Base-by-base conservation (phyloP, 1,140 invertebrate genomes). In the Chymomyza costata region DNA sequence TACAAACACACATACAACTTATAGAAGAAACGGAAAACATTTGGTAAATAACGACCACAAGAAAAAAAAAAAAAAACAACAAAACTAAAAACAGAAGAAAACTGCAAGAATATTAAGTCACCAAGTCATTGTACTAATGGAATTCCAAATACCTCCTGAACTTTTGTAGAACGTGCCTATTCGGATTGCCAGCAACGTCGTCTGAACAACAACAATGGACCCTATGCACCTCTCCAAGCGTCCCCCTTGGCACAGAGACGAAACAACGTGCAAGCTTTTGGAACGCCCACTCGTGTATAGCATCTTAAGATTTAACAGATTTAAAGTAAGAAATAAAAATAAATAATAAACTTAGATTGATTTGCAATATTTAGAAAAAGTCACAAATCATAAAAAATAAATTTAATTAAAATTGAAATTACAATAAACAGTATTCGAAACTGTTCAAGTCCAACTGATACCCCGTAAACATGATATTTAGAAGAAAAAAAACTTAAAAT, bases 121-220 rank as follows among this genome's bases (percentile, higher is more conserved):
- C 21, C 21, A 52, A 52, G 39, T 48, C 40, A 14, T 18, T 47
- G 44, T 49, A 35, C 35, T 47, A 57, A 41, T 43, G 43, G 18
- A 38, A 28, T 39, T 13, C 21, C 28, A 46, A 19, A 51, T 31
- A 6, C 43, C 43, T 37, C 46, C 19, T 28, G 65, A 38, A 60
- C 44, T 38, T 41, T 57, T 65, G 19, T 63, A 84, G 82, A 84
- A 37, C 82, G 82, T 34, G 83, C 82, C 54, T 82, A 78, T 56
- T 84, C 82, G 37, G 82, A 84, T 46, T 83, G 80, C 25, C 82
- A 84, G 54, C 82, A 84, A 35, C 66, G 83, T 35, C 71, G 74
- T 11, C 53, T 18, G 38, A 80, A 80, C 61, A 83, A 67, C 47
- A 74, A 85, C 37, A 85, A 82, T 47, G 68, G 68, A 10, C 62